Evolutionary conservation across 1,140 invertebrate genomes (phyloP).

Genomic region (Trinorchestia longiramus): DNA sequence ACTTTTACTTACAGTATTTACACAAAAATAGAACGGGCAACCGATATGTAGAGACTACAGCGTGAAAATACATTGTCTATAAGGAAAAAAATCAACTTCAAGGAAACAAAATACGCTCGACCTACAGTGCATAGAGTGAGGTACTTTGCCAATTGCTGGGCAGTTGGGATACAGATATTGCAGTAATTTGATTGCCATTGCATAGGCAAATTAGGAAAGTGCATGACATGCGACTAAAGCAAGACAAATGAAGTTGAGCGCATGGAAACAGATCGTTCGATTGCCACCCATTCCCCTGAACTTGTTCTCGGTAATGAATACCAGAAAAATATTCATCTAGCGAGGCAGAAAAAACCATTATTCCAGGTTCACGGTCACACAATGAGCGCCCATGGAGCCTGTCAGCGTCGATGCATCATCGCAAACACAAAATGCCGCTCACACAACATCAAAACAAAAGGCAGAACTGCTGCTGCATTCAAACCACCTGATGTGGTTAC

Average conservation of each 20-base stretch:
- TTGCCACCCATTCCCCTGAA: not conserved
- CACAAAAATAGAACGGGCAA: not conserved
- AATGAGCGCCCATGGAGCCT: not conserved
- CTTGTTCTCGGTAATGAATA: not conserved
- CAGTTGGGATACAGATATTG: not conserved
- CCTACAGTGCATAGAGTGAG: not conserved
- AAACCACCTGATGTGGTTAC: not conserved
- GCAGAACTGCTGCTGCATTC: not conserved
- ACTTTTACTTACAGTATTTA: conserved; percentile 31
- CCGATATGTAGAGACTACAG: conserved; percentile 14
- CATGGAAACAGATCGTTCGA: not conserved
- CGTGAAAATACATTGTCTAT: not conserved
- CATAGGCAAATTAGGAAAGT: not conserved
- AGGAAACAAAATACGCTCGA: not conserved
- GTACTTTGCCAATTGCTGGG: not conserved
- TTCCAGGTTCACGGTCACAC: not conserved
- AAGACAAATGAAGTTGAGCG: not conserved
- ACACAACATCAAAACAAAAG: not conserved
- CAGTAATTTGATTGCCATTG: not conserved
- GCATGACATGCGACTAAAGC: not conserved
- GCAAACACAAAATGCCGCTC: not conserved
- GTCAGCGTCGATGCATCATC: not conserved
- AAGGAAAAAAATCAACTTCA: not conserved
- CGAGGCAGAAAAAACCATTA: not conserved
- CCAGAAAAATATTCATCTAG: too few species aligned